Evolutionary conservation across 2,888 invertebrate genomes (phyloP).

Genomic region (Philereme vetulata): DNA sequence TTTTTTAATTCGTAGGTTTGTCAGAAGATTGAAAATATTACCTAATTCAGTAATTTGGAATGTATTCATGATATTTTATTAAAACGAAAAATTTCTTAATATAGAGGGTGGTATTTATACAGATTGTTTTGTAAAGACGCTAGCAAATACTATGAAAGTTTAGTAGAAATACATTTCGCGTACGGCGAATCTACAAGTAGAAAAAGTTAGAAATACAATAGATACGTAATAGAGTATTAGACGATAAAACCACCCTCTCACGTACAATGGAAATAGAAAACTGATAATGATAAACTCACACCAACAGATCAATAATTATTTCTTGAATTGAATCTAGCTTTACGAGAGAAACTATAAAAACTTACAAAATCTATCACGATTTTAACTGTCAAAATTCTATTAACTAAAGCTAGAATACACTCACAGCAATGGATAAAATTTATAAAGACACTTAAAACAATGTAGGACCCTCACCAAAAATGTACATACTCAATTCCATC

Average conservation of each 20-base stretch:
- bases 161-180: constrained; percentile 21
- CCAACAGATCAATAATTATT: constrained; percentile 3
- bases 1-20: not conserved
- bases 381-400: constrained; percentile 12
- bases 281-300: constrained; percentile 21
- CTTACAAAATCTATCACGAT: constrained; percentile 23
- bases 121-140: constrained; percentile 9
- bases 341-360: constrained; percentile 6
- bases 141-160: constrained; percentile 33
- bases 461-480: no score
- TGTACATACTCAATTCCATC: no score
- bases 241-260: constrained; percentile 29
- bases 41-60: constrained; percentile 36
- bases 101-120: constrained; percentile 21
- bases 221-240: constrained; percentile 28
- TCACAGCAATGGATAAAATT: no score
- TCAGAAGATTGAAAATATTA: constrained; percentile 14
- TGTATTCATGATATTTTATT: constrained; percentile 29
- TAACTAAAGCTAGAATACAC: not conserved
- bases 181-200: constrained; percentile 33
- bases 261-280: constrained; percentile 26
- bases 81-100: constrained; percentile 7
- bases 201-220: constrained; percentile 32
- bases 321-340: constrained; percentile 16
- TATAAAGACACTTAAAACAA: no score